A percentile compares a stretch with the other conserved stretches of the same genome.
Evolutionary conservation across 2,113 vertebrate genomes (phyloP).

Genomic region (Setophaga coronata): DNA sequence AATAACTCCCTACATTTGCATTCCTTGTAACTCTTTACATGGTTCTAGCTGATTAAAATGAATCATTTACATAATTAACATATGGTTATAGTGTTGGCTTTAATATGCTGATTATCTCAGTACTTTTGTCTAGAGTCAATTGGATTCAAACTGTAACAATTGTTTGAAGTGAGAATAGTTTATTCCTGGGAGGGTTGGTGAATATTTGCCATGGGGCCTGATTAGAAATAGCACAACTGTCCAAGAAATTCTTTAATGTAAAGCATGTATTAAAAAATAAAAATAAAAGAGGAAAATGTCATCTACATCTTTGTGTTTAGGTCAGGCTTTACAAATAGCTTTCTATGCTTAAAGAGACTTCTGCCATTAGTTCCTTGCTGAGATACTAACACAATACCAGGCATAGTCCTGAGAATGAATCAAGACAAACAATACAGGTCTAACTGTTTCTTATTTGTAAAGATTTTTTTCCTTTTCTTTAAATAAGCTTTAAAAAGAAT

Average conservation of each 20-base stretch:
- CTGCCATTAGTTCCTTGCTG: neutral
- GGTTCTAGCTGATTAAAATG: slow-evolving; percentile 96
- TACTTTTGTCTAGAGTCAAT: slow-evolving; percentile 88
- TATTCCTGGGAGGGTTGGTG: slow-evolving; percentile 75
- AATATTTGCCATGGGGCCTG: slow-evolving; percentile 71
- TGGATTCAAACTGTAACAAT: slow-evolving; percentile 86
- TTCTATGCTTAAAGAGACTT: neutral
- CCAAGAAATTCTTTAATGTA: slow-evolving; percentile 68
- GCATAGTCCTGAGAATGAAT: neutral
- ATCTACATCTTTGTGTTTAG: neutral
- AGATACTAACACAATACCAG: neutral
- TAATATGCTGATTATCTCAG: slow-evolving; percentile 94
- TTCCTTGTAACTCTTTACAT: slow-evolving; percentile 93
- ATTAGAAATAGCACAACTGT: slow-evolving; percentile 70
- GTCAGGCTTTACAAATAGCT: neutral
- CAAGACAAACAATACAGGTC: neutral
- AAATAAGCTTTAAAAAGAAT: neutral
- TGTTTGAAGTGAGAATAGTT: slow-evolving; percentile 86
- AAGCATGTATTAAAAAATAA: slow-evolving; percentile 5
- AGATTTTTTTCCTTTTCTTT: neutral
- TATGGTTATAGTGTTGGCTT: slow-evolving; percentile 93
- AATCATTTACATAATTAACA: slow-evolving; percentile 99
- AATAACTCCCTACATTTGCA: slow-evolving; percentile 92
- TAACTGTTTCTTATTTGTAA: neutral
- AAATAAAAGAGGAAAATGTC: neutral